Base-by-base conservation (phyloP, 2,888 invertebrate genomes). In the Parnassius orleans region DNA sequence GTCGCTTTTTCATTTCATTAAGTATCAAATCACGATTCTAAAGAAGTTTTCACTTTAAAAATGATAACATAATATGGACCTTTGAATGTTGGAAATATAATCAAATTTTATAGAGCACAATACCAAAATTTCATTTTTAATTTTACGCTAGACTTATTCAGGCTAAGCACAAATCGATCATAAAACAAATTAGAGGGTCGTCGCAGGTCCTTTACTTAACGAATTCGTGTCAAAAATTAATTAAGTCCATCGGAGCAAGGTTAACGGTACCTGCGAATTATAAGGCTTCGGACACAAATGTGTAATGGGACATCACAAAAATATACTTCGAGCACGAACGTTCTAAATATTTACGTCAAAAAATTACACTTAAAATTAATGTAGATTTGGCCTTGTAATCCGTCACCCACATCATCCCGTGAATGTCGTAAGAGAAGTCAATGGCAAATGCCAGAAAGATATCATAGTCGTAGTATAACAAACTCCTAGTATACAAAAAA, bases 191-290 rank as follows among this genome's bases (percentile, higher is more conserved):
- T 74, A 71, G 68, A 70, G 69, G 67, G 69, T 69, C 66, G 65
- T 63, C 61, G 56, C 66, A 72, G 71, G 71, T 70, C 70, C 73
- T 74, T 72, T 72, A 71, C 73, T 72, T 70, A 73, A 73, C 68
- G 73, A 77, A 78, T 77, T 77, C 75, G 75, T 76, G 82, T 82
- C 81, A 81, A 81, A 83, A 83, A 79, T 79, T 80, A 79, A 80
- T 80, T 78, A 79, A 78, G 71, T 76, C 72, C 73, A 75, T 75
- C 76, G 75, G 75, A 70, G 70, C 70, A 66, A 68, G 69, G 70
- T 70, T 69, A 63, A 66, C 61, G 14, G 59, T 48, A 56, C 52
- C 59, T 24, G 11, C 11, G 14, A 46, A 10, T 9, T 3, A 14
- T 60, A 63, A 63, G 51, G 63, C 53, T 48, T 15, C 1, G 53